These are phyloP conservation scores for Conomelus anceps DNA, from an alignment of 2,888 invertebrate species.

Conservation along the genomic window DNA sequence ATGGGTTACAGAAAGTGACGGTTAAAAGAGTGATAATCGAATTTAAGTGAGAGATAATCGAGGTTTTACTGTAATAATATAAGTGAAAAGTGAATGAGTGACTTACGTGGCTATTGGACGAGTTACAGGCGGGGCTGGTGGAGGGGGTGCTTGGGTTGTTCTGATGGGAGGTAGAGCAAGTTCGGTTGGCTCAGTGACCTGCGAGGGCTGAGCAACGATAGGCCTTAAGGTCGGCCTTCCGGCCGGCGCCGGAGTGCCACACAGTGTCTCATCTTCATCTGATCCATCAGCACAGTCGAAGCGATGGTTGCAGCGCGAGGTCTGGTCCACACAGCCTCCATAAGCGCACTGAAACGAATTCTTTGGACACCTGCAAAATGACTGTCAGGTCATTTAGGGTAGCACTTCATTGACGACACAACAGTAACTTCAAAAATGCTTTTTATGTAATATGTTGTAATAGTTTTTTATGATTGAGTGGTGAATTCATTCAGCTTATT, in stretches of 20 bases:
- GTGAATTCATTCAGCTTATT: no score
- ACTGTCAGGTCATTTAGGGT: no score
- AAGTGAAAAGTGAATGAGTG: no score
- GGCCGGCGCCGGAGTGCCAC: neutral
- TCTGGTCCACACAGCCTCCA: neutral
- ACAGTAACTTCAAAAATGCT: no score
- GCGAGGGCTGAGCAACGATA: neutral
- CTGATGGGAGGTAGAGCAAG: neutral
- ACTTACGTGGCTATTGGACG: neutral
- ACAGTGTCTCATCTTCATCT: neutral
- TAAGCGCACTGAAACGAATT: conserved; percentile 1
- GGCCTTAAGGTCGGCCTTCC: neutral
- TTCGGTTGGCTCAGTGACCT: neutral
- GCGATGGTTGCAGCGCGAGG: neutral
- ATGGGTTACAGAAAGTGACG: no score
- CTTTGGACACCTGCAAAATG: neutral
- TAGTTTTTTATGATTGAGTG: no score
- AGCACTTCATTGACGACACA: no score
- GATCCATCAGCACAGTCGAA: neutral
- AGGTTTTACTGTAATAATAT: no score
- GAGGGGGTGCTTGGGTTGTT: neutral
- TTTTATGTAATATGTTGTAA: no score
- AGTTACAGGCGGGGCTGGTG: neutral
- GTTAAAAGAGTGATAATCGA: no score
- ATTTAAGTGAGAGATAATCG: no score